Percentiles rank a stretch among this genome's conserved stretches.
Evolutionary conservation across 2,113 vertebrate species (phyloP).

Genomic region (Sebastes schlegelii): DNA sequence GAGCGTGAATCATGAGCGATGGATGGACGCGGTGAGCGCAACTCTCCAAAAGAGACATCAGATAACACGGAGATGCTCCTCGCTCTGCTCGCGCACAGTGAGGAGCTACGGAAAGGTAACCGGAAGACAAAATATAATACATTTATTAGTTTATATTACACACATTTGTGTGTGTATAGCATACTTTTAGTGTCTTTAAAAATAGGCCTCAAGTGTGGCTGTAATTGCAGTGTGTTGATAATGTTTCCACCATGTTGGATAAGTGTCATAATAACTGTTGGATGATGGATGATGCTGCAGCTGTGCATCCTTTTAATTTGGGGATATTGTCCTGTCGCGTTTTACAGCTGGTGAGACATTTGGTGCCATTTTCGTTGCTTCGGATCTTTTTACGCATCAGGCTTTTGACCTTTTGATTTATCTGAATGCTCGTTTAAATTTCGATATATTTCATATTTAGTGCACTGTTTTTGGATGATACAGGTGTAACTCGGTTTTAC

Average conservation of each 20-base stretch:
- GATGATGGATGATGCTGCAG: slow-evolving; percentile 23
- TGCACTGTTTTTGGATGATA: neutral
- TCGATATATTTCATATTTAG: neutral
- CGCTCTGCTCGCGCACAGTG: slow-evolving; percentile 85
- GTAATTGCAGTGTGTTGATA: neutral
- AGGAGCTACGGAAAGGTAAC: slow-evolving; percentile 87
- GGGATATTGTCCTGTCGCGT: neutral
- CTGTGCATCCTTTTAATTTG: neutral
- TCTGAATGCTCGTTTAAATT: neutral
- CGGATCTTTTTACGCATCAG: slow-evolving; percentile 11
- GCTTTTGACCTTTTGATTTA: slow-evolving; percentile 8
- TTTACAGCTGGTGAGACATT: neutral
- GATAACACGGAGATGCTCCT: slow-evolving; percentile 84
- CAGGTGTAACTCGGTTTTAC: neutral
- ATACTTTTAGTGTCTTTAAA: neutral
- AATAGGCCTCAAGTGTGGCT: neutral
- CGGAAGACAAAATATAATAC: neutral
- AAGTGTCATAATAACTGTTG: neutral
- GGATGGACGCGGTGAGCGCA: slow-evolving; percentile 77
- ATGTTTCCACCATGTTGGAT: neutral
- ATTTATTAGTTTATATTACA: neutral
- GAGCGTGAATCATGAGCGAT: slow-evolving; percentile 77
- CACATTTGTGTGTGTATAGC: neutral
- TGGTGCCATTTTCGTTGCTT: slow-evolving; percentile 4
- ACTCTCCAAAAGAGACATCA: slow-evolving; percentile 72